Conservation (phyloP, 2,888 invertebrate species). For the Steromphala cineraria region DNA sequence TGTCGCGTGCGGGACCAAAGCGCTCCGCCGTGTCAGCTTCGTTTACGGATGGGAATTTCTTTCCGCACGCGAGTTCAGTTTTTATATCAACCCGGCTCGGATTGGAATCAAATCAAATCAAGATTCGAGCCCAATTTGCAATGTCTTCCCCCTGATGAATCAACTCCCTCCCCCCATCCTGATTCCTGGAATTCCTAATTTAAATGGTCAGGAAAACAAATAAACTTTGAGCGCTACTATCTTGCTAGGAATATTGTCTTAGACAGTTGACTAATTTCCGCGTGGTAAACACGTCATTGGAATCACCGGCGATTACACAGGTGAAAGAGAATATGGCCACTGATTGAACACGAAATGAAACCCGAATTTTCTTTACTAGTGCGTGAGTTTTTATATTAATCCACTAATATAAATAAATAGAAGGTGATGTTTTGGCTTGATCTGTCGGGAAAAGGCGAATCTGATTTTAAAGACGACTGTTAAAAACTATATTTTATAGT, state of each 20-base stretch:
- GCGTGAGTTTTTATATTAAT: neutral
- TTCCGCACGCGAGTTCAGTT: slow-evolving; percentile 6
- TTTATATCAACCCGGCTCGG: neutral
- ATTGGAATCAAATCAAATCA: slow-evolving; percentile 12
- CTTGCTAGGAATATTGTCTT: neutral
- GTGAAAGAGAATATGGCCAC: neutral
- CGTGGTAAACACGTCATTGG: neutral
- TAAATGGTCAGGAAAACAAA: slow-evolving; percentile 8
- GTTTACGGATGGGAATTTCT: slow-evolving; percentile 10
- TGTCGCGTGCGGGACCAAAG: neutral
- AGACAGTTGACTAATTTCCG: neutral
- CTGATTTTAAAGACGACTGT: too few species aligned
- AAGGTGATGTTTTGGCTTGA: neutral
- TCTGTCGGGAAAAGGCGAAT: too few species aligned
- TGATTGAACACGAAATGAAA: slow-evolving; percentile 6
- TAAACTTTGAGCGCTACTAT: neutral
- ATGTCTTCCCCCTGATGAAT: neutral
- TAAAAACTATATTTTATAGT: too few species aligned
- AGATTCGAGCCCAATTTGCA: slow-evolving; percentile 7
- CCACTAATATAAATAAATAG: neutral
- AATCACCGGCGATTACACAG: neutral
- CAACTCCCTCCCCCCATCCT: neutral
- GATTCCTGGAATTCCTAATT: neutral
- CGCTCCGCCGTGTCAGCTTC: neutral
- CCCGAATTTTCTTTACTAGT: neutral